These are phyloP conservation scores for Siniperca undulata DNA, from an alignment of 2,797 vertebrate genomes.

Conservation along the genomic window DNA sequence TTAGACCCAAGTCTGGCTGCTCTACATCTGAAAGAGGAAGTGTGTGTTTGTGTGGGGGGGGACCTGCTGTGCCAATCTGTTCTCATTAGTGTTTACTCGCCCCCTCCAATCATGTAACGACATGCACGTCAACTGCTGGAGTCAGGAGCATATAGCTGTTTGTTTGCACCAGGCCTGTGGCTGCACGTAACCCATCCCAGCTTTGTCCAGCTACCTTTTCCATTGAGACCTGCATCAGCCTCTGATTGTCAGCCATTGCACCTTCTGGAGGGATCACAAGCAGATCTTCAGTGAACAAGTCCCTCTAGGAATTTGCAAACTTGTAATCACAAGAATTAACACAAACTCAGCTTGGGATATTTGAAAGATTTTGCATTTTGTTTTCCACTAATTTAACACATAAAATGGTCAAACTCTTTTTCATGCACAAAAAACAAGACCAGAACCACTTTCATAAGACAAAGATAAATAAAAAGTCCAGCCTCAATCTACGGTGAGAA, in stretches of 20 bases:
- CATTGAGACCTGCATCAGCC: neutral
- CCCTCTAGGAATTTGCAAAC: neutral
- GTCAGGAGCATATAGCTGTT: slow-evolving; percentile 24
- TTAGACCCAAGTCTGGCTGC: slow-evolving; percentile 58
- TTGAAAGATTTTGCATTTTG: neutral
- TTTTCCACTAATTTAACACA: neutral
- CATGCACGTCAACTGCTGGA: slow-evolving; percentile 56
- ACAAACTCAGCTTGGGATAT: neutral
- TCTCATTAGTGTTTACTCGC: slow-evolving; percentile 69
- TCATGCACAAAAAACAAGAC: neutral
- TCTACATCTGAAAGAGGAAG: slow-evolving; percentile 60
- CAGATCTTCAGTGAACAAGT: neutral
- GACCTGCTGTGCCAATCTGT: slow-evolving; percentile 74
- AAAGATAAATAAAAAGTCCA: neutral
- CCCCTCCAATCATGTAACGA: slow-evolving; percentile 64
- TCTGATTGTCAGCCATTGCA: neutral
- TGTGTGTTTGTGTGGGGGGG: slow-evolving; percentile 42
- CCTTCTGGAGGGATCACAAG: slow-evolving; percentile 20
- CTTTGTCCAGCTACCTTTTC: neutral
- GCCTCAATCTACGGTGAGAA: neutral
- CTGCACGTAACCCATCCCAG: slow-evolving; percentile 27
- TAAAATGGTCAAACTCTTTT: neutral
- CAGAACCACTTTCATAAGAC: neutral
- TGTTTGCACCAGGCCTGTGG: slow-evolving; percentile 38
- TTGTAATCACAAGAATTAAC: neutral